A percentile compares a stretch with the other conserved stretches of the same genome.
These are phyloP conservation scores for Caenorhabditis briggsae DNA, from an alignment of 1,140 invertebrate species.

Conservation along the genomic window DNA sequence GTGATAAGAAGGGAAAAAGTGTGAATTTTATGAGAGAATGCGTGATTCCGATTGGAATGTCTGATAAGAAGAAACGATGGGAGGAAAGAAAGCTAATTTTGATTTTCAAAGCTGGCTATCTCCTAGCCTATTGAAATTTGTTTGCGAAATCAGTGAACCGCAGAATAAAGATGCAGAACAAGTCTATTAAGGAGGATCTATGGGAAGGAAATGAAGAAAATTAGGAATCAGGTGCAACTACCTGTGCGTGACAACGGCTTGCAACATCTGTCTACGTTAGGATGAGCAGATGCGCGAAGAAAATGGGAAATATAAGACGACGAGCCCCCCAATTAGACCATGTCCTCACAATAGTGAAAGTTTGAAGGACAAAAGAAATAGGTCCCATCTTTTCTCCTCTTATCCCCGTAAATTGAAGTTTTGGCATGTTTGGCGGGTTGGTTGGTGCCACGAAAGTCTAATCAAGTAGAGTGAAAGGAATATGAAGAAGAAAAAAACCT, in stretches of 20 bases:
- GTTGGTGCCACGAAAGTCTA: background rate
- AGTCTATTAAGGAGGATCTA: conserved; percentile 20
- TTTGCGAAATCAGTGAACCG: conserved; percentile 51
- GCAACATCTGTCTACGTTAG: conserved; percentile 42
- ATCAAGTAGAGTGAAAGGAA: conserved; percentile 39
- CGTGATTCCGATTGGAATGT: background rate
- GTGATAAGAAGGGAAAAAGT: background rate
- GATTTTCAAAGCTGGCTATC: conserved; percentile 39
- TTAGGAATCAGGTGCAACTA: background rate
- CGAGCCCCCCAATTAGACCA: conserved; percentile 26
- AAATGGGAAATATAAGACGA: conserved; percentile 7
- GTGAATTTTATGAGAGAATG: conserved; percentile 10
- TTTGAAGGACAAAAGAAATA: conserved; percentile 30
- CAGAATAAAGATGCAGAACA: conserved; percentile 14
- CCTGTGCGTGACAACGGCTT: conserved; percentile 21
- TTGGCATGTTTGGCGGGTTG: background rate
- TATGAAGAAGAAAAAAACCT: background rate
- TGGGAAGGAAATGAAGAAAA: background rate
- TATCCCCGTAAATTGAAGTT: conserved; percentile 11
- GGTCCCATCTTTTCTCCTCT: background rate
- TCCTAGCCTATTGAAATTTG: conserved; percentile 7
- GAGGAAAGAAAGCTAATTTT: background rate
- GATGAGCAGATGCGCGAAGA: conserved; percentile 41
- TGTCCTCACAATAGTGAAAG: conserved; percentile 50
- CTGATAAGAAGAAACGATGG: background rate